Evolutionary conservation across 2,797 vertebrate species (phyloP).

Genomic region (Muscicapa striata): DNA sequence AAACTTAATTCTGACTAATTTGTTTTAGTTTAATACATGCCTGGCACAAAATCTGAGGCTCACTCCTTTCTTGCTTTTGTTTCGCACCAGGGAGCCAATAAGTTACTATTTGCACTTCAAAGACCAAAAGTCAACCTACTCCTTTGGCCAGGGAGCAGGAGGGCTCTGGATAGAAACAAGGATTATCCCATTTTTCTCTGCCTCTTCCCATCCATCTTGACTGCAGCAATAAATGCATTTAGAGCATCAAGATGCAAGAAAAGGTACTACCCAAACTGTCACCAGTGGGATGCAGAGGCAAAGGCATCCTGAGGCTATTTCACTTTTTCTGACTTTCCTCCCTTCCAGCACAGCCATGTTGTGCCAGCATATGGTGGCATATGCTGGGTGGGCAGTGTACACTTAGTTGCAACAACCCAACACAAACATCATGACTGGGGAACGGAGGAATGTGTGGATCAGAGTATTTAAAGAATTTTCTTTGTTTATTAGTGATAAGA

Average conservation of each 20-base stretch:
- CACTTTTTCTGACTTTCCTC: neutral
- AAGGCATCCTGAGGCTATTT: neutral
- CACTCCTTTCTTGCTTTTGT: neutral
- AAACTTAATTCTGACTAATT: conserved; percentile 4
- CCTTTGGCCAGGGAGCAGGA: neutral
- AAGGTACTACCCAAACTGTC: neutral
- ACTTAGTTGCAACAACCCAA: neutral
- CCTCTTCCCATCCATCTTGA: neutral
- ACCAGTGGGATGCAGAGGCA: neutral
- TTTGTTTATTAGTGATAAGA: neutral
- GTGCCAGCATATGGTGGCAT: neutral
- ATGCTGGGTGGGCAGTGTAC: neutral
- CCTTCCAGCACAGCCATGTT: neutral
- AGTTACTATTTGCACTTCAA: conserved; percentile 3
- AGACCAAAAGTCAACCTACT: neutral
- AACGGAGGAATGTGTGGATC: neutral
- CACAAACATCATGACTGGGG: neutral
- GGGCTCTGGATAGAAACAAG: neutral
- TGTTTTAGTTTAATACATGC: neutral
- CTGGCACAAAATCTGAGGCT: neutral
- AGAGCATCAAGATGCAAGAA: neutral
- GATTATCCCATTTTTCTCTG: neutral
- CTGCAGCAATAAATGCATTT: neutral
- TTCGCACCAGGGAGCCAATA: neutral
- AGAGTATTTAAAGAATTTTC: neutral